phyloP scores from a whole-genome alignment of 2,888 invertebrate species.

The Uropetala carovei region DNA sequence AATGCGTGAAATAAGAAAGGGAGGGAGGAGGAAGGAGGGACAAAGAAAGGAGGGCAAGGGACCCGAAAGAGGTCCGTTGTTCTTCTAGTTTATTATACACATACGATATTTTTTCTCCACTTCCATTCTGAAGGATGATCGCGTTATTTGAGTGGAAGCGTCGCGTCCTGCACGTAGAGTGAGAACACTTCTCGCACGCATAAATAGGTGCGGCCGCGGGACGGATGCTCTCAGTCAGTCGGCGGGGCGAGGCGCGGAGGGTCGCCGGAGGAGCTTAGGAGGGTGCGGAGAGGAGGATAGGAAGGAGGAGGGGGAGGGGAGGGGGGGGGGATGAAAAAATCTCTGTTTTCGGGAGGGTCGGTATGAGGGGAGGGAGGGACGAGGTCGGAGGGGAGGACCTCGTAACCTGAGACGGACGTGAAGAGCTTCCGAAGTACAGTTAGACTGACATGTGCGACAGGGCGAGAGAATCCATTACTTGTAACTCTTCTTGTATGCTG shows the following conservation, averaged over 20 bases:
- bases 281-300: not conserved
- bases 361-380: not conserved
- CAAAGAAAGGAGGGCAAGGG: not conserved
- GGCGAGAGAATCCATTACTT: slow-evolving; percentile 61
- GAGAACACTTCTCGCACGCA: not conserved
- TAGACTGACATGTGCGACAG: slow-evolving; percentile 64
- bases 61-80: no score
- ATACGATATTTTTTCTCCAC: slow-evolving; percentile 20
- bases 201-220: not conserved
- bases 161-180: not conserved
- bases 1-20: not conserved
- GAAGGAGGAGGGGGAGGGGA: not conserved
- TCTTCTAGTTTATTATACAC: slow-evolving; percentile 26
- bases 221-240: not conserved
- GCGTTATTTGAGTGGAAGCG: slow-evolving; percentile 7
- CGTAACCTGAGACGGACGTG: slow-evolving; percentile 62
- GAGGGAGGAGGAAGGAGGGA: not conserved
- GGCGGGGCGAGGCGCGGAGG: not conserved
- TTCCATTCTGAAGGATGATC: not conserved
- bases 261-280: not conserved
- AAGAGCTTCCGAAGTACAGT: slow-evolving; percentile 43
- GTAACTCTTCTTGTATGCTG: slow-evolving; percentile 46
- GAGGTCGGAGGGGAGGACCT: slow-evolving; percentile 22
- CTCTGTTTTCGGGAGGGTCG: slow-evolving; percentile 2
- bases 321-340: not conserved